phyloP scores from a whole-genome alignment of 2,888 invertebrate species.

The Cheilosia impressa region DNA sequence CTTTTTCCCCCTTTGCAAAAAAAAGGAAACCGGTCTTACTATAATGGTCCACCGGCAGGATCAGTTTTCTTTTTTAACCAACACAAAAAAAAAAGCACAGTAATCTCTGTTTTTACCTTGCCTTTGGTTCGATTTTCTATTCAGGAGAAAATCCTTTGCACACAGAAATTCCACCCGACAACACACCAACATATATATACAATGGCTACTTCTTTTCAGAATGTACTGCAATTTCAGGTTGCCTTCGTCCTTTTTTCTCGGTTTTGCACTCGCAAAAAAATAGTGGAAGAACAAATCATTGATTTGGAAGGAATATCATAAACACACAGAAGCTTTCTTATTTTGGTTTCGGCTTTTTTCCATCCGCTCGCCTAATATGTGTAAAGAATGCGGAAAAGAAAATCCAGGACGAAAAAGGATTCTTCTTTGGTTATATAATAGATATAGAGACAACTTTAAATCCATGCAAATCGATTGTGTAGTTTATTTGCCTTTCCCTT shows the following conservation, averaged over 20 bases:
- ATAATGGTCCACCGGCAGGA: conserved; percentile 68
- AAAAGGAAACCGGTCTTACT: conserved; percentile 42
- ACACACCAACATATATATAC: conserved; percentile 14
- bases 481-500: conserved; percentile 15
- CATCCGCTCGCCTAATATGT: conserved; percentile 44
- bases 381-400: conserved; percentile 66
- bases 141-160: conserved; percentile 54
- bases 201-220: conserved; percentile 56
- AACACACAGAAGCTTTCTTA: conserved; percentile 67
- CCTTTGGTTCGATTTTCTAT: conserved; percentile 65
- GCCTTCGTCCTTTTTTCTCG: conserved; percentile 33
- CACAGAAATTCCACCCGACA: conserved; percentile 31
- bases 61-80: conserved; percentile 50
- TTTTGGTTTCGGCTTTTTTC: conserved; percentile 57
- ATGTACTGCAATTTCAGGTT: conserved; percentile 62
- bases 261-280: conserved; percentile 4
- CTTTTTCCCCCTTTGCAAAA: conserved; percentile 10
- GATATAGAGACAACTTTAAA: conserved; percentile 59
- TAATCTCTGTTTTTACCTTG: conserved; percentile 69
- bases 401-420: conserved; percentile 59
- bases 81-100: conserved; percentile 39
- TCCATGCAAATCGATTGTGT: conserved; percentile 74
- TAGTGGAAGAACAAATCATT: not conserved
- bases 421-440: conserved; percentile 42
- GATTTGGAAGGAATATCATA: conserved; percentile 62